A percentile compares a stretch with the other conserved stretches of the same genome.
These are phyloP conservation scores for Melanaphis sacchari DNA, from an alignment of 1,140 invertebrate species.

Conservation along the genomic window DNA sequence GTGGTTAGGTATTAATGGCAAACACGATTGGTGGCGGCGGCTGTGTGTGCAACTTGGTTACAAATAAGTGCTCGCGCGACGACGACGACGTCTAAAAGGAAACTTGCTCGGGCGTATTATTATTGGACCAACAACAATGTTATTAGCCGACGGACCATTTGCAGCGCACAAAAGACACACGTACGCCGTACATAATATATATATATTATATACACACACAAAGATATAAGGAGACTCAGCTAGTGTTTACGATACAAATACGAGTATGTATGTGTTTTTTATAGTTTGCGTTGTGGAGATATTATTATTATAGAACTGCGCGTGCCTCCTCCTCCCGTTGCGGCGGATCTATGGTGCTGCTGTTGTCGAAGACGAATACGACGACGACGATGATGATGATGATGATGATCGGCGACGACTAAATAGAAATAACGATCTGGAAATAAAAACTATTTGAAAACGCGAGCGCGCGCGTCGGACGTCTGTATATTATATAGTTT, in stretches of 20 bases:
- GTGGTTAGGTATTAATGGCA: not conserved
- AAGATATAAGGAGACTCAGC: not conserved
- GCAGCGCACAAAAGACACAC: constrained; percentile 20
- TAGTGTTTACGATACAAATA: not conserved
- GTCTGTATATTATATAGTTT: constrained; percentile 21
- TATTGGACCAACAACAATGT: constrained; percentile 23
- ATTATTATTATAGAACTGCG: constrained; percentile 2
- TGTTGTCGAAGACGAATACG: not conserved
- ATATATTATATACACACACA: not conserved
- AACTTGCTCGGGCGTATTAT: constrained; percentile 50
- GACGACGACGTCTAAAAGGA: constrained; percentile 29
- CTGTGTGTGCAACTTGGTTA: not conserved
- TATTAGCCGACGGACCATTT: constrained; percentile 47
- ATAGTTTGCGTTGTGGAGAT: not conserved
- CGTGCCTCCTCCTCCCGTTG: not conserved
- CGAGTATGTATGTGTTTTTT: not conserved
- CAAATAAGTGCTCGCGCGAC: constrained; percentile 36
- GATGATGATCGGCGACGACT: not conserved
- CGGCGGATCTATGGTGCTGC: not conserved
- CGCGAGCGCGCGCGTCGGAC: constrained; percentile 1
- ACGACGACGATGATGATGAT: not conserved
- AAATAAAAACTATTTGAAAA: constrained; percentile 45
- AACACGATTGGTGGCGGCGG: constrained; percentile 38
- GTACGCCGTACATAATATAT: not conserved
- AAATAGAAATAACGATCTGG: constrained; percentile 51